phyloP scores from a whole-genome alignment of 2,888 invertebrate genomes.

The Diplolepis rosae region DNA sequence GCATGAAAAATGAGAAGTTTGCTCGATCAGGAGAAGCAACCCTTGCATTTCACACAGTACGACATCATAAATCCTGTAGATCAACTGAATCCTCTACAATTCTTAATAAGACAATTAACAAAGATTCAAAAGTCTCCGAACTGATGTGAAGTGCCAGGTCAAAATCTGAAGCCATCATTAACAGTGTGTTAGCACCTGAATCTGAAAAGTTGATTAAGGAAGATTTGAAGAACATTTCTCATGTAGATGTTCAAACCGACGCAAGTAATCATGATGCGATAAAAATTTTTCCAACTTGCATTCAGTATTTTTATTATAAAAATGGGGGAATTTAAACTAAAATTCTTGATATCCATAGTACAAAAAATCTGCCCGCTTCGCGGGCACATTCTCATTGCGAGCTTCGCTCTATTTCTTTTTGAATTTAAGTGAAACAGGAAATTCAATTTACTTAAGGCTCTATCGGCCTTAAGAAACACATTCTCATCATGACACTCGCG shows the following conservation, averaged over 20 bases:
- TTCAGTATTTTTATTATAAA: neutral
- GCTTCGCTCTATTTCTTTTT: too few species aligned
- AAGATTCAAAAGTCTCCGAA: slow-evolving; percentile 51
- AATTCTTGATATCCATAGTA: neutral
- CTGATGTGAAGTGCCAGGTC: slow-evolving; percentile 47
- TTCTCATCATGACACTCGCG: too few species aligned
- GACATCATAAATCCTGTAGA: slow-evolving; percentile 53
- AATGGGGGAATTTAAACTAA: neutral
- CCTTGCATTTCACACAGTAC: slow-evolving; percentile 55
- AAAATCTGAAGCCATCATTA: slow-evolving; percentile 50
- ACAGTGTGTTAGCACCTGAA: slow-evolving; percentile 35
- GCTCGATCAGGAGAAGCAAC: slow-evolving; percentile 51
- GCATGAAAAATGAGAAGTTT: neutral
- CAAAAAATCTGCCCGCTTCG: too few species aligned
- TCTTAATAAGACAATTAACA: slow-evolving; percentile 48
- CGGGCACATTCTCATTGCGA: too few species aligned
- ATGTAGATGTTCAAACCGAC: neutral
- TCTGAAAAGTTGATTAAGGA: slow-evolving; percentile 29
- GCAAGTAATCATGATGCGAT: neutral
- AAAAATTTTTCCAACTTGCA: neutral
- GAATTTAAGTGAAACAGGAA: too few species aligned
- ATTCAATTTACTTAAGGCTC: too few species aligned
- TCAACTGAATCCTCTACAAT: slow-evolving; percentile 54
- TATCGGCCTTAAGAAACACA: too few species aligned
- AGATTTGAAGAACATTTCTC: neutral